Conservation (phyloP, 2,113 vertebrate genomes). For the Hippopotamus amphibius region DNA sequence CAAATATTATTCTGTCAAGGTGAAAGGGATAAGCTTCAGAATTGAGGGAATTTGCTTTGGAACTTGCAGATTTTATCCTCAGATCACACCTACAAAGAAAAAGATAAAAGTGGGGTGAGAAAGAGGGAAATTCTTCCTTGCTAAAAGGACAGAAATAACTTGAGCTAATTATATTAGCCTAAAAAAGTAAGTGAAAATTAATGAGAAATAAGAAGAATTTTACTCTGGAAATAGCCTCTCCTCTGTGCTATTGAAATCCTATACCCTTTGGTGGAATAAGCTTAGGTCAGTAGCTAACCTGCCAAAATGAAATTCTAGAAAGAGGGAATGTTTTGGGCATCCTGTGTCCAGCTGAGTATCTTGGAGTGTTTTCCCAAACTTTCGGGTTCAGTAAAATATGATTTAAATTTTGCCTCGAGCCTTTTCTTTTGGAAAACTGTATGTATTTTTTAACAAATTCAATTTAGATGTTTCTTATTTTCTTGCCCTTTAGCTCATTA, state of each 20-base stretch:
- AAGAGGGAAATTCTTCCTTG: slow-evolving; percentile 53
- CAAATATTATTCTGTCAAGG: background rate
- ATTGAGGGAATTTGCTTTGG: background rate
- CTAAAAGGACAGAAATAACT: slow-evolving; percentile 73
- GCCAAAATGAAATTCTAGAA: slow-evolving; percentile 77
- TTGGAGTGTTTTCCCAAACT: slow-evolving; percentile 65
- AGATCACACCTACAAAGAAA: slow-evolving; percentile 10
- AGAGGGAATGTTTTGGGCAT: background rate
- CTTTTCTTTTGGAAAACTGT: slow-evolving; percentile 72
- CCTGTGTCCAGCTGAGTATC: slow-evolving; percentile 32
- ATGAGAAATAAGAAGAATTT: slow-evolving; percentile 67
- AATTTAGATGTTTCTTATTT: slow-evolving; percentile 76
- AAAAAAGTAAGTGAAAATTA: slow-evolving; percentile 69
- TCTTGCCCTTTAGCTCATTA: slow-evolving; percentile 75
- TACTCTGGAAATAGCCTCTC: slow-evolving; percentile 70
- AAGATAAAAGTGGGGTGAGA: background rate
- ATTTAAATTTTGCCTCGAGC: slow-evolving; percentile 62
- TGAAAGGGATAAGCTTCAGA: slow-evolving; percentile 17
- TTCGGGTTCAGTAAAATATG: slow-evolving; percentile 61
- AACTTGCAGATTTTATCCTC: slow-evolving; percentile 39
- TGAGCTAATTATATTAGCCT: slow-evolving; percentile 75
- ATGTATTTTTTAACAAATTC: slow-evolving; percentile 74
- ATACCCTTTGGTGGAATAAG: slow-evolving; percentile 33
- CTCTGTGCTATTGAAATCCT: slow-evolving; percentile 59
- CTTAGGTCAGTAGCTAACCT: slow-evolving; percentile 50